Evolutionary conservation across 2,113 vertebrate genomes (phyloP).

Genomic region (Notothenia coriiceps): DNA sequence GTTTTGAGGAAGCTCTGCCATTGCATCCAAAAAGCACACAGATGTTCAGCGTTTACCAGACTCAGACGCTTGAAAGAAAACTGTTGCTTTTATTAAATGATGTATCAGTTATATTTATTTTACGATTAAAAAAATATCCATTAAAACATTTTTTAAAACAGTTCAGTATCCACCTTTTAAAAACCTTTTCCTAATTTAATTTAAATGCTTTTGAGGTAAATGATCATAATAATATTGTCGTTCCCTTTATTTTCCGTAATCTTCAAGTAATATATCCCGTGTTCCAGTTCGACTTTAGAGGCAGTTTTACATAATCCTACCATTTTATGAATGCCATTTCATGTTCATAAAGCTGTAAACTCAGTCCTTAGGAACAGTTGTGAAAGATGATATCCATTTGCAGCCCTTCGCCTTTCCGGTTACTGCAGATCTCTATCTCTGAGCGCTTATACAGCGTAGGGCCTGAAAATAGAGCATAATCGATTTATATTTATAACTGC

Average conservation of each 20-base stretch:
- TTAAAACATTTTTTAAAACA: background rate
- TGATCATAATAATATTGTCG: background rate
- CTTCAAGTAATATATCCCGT: slow-evolving; percentile 1
- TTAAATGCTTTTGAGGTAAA: too few species aligned
- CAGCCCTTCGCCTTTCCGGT: background rate
- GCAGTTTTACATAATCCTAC: slow-evolving; percentile 2
- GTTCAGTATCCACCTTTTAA: background rate
- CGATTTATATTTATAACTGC: too few species aligned
- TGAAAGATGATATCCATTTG: slow-evolving; percentile 1
- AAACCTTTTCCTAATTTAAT: too few species aligned
- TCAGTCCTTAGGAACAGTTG: background rate
- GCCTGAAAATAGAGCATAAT: background rate
- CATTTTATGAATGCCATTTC: slow-evolving; percentile 36
- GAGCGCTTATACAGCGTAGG: too few species aligned
- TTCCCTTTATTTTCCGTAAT: background rate
- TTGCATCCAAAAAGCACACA: background rate
- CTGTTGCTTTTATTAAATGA: too few species aligned
- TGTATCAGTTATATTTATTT: too few species aligned
- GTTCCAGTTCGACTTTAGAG: slow-evolving; percentile 38
- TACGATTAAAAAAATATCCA: too few species aligned
- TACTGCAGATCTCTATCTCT: background rate
- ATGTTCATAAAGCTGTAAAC: slow-evolving; percentile 35
- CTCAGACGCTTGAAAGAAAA: too few species aligned
- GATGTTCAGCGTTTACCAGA: too few species aligned
- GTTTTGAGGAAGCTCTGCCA: background rate